Conservation (phyloP, 2,797 vertebrate genomes). For the Lepilemur septentrionalis region DNA sequence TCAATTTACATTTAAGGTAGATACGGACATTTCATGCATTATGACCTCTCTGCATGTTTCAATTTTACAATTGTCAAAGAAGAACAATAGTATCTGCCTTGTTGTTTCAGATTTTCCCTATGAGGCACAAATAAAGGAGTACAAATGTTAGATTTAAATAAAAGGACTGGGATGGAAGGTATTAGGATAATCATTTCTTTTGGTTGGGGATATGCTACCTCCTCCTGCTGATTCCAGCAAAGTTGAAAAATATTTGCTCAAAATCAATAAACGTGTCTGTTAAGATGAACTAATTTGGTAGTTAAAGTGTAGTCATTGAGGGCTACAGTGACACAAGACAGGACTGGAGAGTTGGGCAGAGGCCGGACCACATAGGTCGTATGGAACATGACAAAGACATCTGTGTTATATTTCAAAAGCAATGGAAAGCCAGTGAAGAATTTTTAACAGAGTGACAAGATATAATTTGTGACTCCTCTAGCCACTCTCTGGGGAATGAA, state of each 20-base stretch:
- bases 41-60: neutral
- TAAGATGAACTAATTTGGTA: neutral
- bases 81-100: neutral
- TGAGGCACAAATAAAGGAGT: neutral
- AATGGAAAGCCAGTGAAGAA: neutral
- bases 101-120: neutral
- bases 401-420: neutral
- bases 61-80: neutral
- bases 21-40: neutral
- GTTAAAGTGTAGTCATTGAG: neutral
- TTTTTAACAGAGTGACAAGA: neutral
- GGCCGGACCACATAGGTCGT: neutral
- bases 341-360: neutral
- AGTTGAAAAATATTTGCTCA: neutral
- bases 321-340: neutral
- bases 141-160: neutral
- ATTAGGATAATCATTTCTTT: neutral
- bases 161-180: neutral
- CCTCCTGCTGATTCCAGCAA: neutral
- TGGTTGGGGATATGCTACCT: neutral
- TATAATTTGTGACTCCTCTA: neutral
- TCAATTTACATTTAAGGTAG: constrained; percentile 20
- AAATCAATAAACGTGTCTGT: neutral
- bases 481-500: neutral
- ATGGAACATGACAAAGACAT: neutral